Evolutionary conservation across 2,888 invertebrate genomes (phyloP).

Genomic region (Latrodectus hesperus): DNA sequence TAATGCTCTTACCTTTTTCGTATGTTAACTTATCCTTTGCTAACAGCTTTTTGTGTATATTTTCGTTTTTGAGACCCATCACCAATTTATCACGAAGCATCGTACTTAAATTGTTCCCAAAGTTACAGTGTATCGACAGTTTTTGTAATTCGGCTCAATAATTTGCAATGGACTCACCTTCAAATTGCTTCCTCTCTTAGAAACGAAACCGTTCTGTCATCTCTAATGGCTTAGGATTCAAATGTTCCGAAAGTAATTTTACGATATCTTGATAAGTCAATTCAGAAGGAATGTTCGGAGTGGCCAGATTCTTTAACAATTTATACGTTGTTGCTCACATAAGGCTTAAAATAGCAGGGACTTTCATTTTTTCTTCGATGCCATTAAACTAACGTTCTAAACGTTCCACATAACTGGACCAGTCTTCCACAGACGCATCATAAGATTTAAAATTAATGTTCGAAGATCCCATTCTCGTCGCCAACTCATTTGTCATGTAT

Average conservation of each 20-base stretch:
- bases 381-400: conserved; percentile 50
- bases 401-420: conserved; percentile 45
- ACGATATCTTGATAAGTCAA: conserved; percentile 53
- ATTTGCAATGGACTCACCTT: conserved; percentile 50
- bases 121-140: conserved; percentile 50
- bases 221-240: conserved; percentile 49
- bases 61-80: conserved; percentile 50
- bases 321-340: conserved; percentile 50
- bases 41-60: conserved; percentile 49
- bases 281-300: conserved; percentile 51
- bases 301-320: conserved; percentile 53
- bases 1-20: conserved; percentile 47
- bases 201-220: conserved; percentile 52
- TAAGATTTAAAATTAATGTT: conserved; percentile 48
- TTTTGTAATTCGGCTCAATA: conserved; percentile 50
- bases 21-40: conserved; percentile 53
- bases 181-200: conserved; percentile 51
- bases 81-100: conserved; percentile 53
- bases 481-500: conserved; percentile 53
- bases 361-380: conserved; percentile 49
- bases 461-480: conserved; percentile 49
- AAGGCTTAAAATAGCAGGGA: conserved; percentile 52
- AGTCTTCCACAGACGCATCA: conserved; percentile 48
- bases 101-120: conserved; percentile 52
- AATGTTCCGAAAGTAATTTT: conserved; percentile 51